These are phyloP conservation scores for Picus viridis DNA, from an alignment of 2,797 vertebrate species.

Conservation along the genomic window DNA sequence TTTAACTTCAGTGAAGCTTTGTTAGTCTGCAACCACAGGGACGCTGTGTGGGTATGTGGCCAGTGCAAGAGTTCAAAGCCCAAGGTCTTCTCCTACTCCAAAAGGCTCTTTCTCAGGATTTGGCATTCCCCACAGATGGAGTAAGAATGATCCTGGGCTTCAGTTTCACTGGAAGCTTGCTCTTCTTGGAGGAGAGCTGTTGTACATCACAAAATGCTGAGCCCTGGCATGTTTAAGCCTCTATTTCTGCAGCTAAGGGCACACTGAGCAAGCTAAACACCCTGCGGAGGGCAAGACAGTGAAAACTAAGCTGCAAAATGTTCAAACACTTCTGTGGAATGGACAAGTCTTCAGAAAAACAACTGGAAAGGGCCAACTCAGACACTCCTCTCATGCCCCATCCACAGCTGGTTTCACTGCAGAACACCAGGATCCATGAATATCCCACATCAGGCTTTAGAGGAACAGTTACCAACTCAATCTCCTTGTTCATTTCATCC, in stretches of 20 bases:
- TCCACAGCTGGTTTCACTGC: neutral
- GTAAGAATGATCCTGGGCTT: neutral
- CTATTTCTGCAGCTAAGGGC: neutral
- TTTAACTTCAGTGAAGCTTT: neutral
- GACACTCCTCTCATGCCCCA: neutral
- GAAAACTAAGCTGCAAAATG: neutral
- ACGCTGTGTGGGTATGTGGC: neutral
- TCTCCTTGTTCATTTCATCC: conserved; percentile 83
- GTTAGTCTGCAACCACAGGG: neutral
- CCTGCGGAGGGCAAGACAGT: neutral
- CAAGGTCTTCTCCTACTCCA: neutral
- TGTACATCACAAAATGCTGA: neutral
- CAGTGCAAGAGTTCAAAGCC: neutral
- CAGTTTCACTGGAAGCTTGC: neutral
- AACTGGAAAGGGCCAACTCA: neutral
- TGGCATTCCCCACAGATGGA: neutral
- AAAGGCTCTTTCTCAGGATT: neutral
- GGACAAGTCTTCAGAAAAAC: neutral
- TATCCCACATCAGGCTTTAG: neutral
- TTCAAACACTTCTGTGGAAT: neutral
- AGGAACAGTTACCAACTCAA: conserved; percentile 79
- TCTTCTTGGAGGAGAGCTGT: neutral
- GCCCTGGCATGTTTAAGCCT: neutral
- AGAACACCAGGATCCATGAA: neutral
- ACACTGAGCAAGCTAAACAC: neutral